Evolutionary conservation across 2,888 invertebrate genomes (phyloP).

Genomic region (Cryptus armator): DNA sequence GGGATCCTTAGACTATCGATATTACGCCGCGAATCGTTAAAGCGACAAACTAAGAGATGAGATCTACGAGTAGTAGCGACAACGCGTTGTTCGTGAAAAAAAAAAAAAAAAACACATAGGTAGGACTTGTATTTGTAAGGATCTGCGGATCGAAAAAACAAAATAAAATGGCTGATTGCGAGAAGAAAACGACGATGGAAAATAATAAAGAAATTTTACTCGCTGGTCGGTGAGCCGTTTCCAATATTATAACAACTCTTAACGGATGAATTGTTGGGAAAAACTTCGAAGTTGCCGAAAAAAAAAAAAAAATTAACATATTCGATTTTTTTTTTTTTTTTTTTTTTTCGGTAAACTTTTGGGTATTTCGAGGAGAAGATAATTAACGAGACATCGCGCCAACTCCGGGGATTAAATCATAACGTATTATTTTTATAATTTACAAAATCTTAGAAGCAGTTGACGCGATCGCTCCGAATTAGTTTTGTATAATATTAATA

Average conservation of each 20-base stretch:
- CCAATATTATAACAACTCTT: conserved; percentile 23
- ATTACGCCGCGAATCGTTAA: conserved; percentile 37
- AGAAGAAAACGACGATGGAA: neutral
- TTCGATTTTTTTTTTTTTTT: conserved; percentile 13
- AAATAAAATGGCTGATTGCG: conserved; percentile 10
- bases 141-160: conserved; percentile 16
- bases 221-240: conserved; percentile 9
- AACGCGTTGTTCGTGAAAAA: neutral
- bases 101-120: conserved; percentile 23
- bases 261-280: conserved; percentile 30
- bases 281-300: conserved; percentile 15
- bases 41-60: conserved; percentile 33
- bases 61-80: conserved; percentile 5
- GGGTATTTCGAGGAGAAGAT: conserved; percentile 37
- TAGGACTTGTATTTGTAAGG: conserved; percentile 49
- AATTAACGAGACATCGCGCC: conserved; percentile 70
- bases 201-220: conserved; percentile 3
- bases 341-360: conserved; percentile 22
- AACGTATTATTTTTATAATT: conserved; percentile 84
- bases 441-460: conserved; percentile 73
- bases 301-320: neutral
- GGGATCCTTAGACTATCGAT: conserved; percentile 29
- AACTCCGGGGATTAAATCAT: conserved; percentile 73
- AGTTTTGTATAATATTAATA: conserved; percentile 71
- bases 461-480: conserved; percentile 76